Conservation (phyloP, 2,888 invertebrate genomes). For the Aphrophora alni region DNA sequence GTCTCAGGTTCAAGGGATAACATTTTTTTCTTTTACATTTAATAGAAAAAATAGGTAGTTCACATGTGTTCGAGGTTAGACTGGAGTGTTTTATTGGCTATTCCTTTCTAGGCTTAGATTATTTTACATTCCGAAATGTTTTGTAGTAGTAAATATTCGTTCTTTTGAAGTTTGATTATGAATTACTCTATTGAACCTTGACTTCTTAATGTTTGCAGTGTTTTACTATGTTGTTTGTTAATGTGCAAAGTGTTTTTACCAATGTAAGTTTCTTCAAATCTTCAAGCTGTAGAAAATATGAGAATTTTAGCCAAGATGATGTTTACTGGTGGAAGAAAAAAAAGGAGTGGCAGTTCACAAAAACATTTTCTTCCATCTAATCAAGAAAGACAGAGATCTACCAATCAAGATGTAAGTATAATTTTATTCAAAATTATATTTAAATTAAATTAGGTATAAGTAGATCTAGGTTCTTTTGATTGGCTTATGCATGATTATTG, state of each 20-base stretch:
- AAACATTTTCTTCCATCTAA: not conserved
- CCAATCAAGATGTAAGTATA: not conserved
- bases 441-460: too few relatives aligned
- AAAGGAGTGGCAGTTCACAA: conserved; percentile 16
- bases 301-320: conserved; percentile 63
- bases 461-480: too few relatives aligned
- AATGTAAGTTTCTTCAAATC: not conserved
- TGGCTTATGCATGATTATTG: too few relatives aligned
- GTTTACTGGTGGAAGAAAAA: conserved; percentile 71
- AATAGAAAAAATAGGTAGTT: too few relatives aligned
- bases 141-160: not conserved
- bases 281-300: conserved; percentile 39
- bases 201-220: not conserved
- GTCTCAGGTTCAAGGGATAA: too few relatives aligned
- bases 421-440: not conserved
- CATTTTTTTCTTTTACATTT: too few relatives aligned
- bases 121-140: not conserved
- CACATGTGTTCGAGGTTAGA: conserved; percentile 9
- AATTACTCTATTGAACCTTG: not conserved
- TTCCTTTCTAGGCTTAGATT: not conserved
- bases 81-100: not conserved
- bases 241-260: not conserved
- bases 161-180: not conserved
- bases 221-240: not conserved
- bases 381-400: not conserved